phyloP scores from a whole-genome alignment of 2,113 vertebrate species.

The Pica pica region DNA sequence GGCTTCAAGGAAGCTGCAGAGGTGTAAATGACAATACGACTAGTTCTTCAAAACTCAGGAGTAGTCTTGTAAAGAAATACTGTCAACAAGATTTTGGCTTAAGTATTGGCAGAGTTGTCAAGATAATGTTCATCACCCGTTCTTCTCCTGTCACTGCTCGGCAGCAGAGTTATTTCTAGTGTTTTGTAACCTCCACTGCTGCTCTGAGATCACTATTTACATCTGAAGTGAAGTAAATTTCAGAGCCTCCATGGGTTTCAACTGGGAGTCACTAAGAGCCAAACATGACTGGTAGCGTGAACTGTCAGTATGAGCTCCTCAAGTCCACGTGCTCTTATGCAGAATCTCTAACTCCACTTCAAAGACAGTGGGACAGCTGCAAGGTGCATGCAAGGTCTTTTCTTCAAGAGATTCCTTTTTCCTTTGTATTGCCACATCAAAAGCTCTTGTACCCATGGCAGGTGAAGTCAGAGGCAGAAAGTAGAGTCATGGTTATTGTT shows the following conservation, averaged over 20 bases:
- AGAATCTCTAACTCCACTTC: background rate
- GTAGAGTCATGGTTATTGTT: background rate
- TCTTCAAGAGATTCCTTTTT: background rate
- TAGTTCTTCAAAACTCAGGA: background rate
- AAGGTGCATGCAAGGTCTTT: background rate
- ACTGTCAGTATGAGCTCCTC: background rate
- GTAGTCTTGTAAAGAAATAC: background rate
- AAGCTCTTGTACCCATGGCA: background rate
- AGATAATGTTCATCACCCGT: background rate
- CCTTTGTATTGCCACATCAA: background rate
- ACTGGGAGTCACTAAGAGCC: background rate
- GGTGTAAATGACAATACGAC: background rate
- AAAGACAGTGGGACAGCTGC: background rate
- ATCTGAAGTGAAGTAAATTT: background rate
- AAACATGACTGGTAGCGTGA: accelerated
- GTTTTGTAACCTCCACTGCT: background rate
- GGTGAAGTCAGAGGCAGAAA: background rate
- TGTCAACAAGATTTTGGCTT: background rate
- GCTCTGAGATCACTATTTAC: background rate
- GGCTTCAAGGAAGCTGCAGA: background rate
- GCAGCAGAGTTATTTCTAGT: background rate
- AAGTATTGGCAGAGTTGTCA: constrained; percentile 10
- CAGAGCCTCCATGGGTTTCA: background rate
- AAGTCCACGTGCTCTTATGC: background rate
- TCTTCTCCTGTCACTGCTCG: background rate